phyloP scores from a whole-genome alignment of 2,888 invertebrate species.

The Synergus itoensis region DNA sequence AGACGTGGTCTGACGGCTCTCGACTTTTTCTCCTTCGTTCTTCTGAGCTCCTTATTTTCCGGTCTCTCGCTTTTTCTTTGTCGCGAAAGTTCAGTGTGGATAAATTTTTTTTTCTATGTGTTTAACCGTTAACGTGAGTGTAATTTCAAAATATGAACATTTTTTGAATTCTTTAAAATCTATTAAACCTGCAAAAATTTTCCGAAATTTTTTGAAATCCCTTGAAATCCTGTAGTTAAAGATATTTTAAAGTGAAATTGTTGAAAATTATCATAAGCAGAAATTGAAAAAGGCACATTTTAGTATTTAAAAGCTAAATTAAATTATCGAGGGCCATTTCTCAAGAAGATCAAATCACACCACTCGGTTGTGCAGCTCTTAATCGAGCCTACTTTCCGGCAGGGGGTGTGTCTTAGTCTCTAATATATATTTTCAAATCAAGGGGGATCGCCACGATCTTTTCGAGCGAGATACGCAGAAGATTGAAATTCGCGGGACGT shows the following conservation, averaged over 20 bases:
- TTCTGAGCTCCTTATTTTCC: constrained; percentile 42
- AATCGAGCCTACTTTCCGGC: constrained; percentile 1
- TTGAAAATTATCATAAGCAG: too few species aligned
- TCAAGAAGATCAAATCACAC: background rate
- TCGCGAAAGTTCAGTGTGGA: constrained; percentile 37
- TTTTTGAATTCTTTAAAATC: too few species aligned
- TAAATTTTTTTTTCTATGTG: constrained; percentile 15
- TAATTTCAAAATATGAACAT: too few species aligned
- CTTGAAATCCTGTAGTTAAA: too few species aligned
- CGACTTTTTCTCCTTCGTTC: constrained; percentile 30
- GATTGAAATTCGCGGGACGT: constrained; percentile 39
- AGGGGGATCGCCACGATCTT: constrained; percentile 21
- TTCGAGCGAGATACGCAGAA: constrained; percentile 29
- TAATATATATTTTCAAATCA: constrained; percentile 16
- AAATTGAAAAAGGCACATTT: too few species aligned
- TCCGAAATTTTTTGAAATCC: too few species aligned
- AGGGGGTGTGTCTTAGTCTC: constrained; percentile 1
- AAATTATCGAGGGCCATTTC: background rate
- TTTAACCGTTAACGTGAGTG: background rate
- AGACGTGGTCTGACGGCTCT: constrained; percentile 39
- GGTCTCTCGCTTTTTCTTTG: constrained; percentile 50
- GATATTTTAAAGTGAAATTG: too few species aligned
- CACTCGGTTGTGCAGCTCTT: background rate
- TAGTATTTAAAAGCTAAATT: background rate
- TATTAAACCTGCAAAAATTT: too few species aligned